Evolutionary conservation across 2,888 invertebrate species (phyloP), one percentile per base, ranked within the genome.

Genomic region (Chrysolina oricalcia): DNA sequence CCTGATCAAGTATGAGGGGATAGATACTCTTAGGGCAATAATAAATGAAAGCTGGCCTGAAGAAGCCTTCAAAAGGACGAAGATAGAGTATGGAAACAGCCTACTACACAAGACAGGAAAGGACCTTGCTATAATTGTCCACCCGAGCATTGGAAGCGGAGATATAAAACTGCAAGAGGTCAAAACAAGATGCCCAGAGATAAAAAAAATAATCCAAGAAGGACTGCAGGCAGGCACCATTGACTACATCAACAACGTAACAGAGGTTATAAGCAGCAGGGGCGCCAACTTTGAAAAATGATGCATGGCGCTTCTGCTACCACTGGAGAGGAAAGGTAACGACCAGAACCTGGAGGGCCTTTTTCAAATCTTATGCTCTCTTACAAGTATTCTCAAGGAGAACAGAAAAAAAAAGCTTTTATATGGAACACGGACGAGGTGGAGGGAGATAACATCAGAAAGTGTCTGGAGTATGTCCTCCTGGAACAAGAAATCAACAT

Each of bases 161-260:
- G 63, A 63, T 11, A 27, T 17, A n/a, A n/a, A 35, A 63, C 19
- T 15, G 0, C 2, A n/a, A 35, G 63, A 63, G 17, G 10, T 63
- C 41, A 63, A 41, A 63, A 35, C n/a, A 19, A 63, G 63, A 19
- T 35, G 63, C 35, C 63, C 63, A 40, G 63, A 27, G 19, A 63
- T 40, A 5, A 40, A 63, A 9, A 63, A 19, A 0, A 17, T 63
- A 9, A 63, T 63, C 6, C 35, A 63, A 1, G 35, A 63, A 19
- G 63, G 63, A n/a, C 17, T 63, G n/a, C n/a, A 35, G 35, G 17
- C 27, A 63, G 63, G 43, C 43, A 43, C 13, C 43, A 15, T 43
- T 43, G 43, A 43, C 15, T 43, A 43, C 15, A 43, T 43, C 1
- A 43, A 43, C 13, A 43, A 43, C 43, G 43, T 43, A 43, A 43